A percentile compares a stretch with the other conserved stretches of the same genome.
These are phyloP conservation scores for honey bee (Apis mellifera) DNA, from an alignment of 1,140 invertebrate genomes.

Conservation along the genomic window DNA sequence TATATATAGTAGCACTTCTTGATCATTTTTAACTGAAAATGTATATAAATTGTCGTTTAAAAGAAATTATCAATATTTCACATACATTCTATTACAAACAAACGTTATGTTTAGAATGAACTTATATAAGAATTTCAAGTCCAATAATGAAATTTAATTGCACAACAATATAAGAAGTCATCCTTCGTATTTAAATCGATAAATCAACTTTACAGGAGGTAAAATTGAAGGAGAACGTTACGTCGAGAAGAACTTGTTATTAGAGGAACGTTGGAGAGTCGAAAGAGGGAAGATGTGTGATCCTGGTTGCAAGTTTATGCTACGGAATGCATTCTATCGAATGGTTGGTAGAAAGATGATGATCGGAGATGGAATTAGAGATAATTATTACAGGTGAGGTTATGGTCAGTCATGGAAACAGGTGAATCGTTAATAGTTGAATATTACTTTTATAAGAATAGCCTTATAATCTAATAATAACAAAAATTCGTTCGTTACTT, in stretches of 20 bases:
- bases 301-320: conserved; percentile 28
- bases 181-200: neutral
- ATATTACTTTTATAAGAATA: neutral
- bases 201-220: neutral
- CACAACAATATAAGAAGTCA: neutral
- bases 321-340: conserved; percentile 23
- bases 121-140: no score
- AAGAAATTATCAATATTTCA: no score
- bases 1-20: no score
- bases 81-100: no score
- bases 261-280: neutral
- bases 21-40: no score
- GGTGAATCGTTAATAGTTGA: neutral
- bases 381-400: conserved; percentile 3
- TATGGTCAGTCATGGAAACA: conserved; percentile 4
- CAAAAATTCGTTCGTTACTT: no score
- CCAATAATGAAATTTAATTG: no score
- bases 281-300: neutral
- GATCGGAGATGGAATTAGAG: neutral
- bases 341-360: conserved; percentile 27
- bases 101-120: no score
- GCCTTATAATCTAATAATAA: no score
- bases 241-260: neutral
- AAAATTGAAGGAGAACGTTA: neutral
- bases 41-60: no score